phyloP scores from a whole-genome alignment of 2,888 invertebrate genomes.

The Calameuta filiformis region DNA sequence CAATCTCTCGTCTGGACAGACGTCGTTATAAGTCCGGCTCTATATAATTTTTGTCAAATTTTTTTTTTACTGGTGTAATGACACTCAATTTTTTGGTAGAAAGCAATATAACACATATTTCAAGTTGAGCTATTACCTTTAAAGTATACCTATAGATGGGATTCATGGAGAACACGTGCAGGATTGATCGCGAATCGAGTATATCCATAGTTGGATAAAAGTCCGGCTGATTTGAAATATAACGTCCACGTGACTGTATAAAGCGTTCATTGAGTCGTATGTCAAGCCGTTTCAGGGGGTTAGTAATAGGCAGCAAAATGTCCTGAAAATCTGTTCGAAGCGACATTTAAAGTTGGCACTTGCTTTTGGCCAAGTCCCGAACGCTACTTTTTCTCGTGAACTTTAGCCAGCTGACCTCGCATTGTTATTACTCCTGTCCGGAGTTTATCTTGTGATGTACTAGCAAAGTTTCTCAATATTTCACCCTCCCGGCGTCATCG shows the following conservation, averaged over 20 bases:
- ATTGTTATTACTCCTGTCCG: neutral
- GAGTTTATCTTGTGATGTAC: slow-evolving; percentile 15
- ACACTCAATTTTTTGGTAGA: neutral
- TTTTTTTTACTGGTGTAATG: neutral
- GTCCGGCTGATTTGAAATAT: neutral
- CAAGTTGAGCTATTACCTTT: neutral
- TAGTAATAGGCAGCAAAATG: neutral
- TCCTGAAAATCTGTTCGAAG: slow-evolving; percentile 2
- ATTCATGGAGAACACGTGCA: neutral
- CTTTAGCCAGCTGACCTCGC: neutral
- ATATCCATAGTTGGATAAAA: too few relatives aligned
- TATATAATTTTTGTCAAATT: neutral
- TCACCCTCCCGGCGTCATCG: slow-evolving; percentile 32
- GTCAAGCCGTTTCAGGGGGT: neutral
- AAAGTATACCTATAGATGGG: too few relatives aligned
- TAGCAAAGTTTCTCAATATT: slow-evolving; percentile 33
- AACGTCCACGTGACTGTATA: neutral
- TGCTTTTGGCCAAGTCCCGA: slow-evolving; percentile 4
- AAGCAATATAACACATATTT: neutral
- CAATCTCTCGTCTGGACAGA: slow-evolving; percentile 19
- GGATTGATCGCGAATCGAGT: neutral
- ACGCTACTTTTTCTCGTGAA: neutral
- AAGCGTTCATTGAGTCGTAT: neutral
- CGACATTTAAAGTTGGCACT: slow-evolving; percentile 50
- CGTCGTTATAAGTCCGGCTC: neutral